phyloP scores from a whole-genome alignment of 2,113 vertebrate species.

The Jaculus jaculus region DNA sequence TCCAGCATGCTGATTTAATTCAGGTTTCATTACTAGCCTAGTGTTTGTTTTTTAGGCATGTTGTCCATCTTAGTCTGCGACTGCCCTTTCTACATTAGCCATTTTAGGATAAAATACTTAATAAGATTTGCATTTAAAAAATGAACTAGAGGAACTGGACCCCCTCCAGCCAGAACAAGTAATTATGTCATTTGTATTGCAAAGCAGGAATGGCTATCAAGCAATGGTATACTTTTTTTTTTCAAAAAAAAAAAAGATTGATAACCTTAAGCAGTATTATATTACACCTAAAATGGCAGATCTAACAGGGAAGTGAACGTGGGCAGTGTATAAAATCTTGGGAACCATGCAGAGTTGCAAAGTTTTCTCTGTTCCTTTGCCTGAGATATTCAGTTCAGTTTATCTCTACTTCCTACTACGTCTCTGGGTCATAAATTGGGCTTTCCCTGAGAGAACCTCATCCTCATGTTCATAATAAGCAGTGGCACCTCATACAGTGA shows the following conservation, averaged over 20 bases:
- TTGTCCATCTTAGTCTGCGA: slow-evolving; percentile 84
- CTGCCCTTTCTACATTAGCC: slow-evolving; percentile 85
- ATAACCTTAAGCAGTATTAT: slow-evolving; percentile 81
- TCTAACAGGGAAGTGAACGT: slow-evolving; percentile 70
- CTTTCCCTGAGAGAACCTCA: not conserved
- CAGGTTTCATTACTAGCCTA: slow-evolving; percentile 82
- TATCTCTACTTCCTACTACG: not conserved
- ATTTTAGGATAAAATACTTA: slow-evolving; percentile 89
- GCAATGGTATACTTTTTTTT: slow-evolving; percentile 82
- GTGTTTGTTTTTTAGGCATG: slow-evolving; percentile 84
- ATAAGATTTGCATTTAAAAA: slow-evolving; percentile 91
- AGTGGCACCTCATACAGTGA: not conserved
- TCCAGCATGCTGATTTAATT: slow-evolving; percentile 83
- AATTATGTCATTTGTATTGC: slow-evolving; percentile 91
- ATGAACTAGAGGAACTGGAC: slow-evolving; percentile 85
- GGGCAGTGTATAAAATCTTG: slow-evolving; percentile 64
- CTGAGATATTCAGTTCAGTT: not conserved
- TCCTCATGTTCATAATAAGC: not conserved
- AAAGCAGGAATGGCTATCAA: slow-evolving; percentile 85
- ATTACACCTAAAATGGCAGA: slow-evolving; percentile 79
- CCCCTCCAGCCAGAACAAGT: slow-evolving; percentile 87
- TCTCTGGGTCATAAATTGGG: not conserved
- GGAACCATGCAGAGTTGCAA: slow-evolving; percentile 19
- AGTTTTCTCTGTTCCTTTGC: slow-evolving; percentile 48
- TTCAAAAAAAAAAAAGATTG: slow-evolving; percentile 75